These are phyloP conservation scores for Bedellia somnulentella DNA, from an alignment of 2,888 invertebrate species.

Conservation along the genomic window DNA sequence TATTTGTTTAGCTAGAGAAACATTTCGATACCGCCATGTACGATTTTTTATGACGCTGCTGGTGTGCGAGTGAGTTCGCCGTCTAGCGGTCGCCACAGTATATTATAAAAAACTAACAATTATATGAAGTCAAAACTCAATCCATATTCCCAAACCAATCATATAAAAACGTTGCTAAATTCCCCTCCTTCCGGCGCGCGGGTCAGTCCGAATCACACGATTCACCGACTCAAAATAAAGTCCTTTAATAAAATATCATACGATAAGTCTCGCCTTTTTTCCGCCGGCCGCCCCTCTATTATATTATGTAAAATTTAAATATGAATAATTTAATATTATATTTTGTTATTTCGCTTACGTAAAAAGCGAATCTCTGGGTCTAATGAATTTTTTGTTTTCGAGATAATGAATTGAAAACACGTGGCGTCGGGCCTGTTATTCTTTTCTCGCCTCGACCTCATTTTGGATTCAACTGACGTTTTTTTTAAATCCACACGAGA, in stretches of 20 bases:
- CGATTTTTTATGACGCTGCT: too few relatives aligned
- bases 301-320: slow-evolving; percentile 62
- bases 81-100: too few relatives aligned
- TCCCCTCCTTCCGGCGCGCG: slow-evolving; percentile 9
- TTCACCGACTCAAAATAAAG: slow-evolving; percentile 57
- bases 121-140: too few relatives aligned
- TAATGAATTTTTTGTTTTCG: slow-evolving; percentile 61
- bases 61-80: too few relatives aligned
- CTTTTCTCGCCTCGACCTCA: slow-evolving; percentile 38
- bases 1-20: too few relatives aligned
- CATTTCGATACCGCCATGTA: too few relatives aligned
- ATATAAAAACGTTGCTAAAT: too few relatives aligned
- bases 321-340: slow-evolving; percentile 62
- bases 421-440: slow-evolving; percentile 42
- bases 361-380: slow-evolving; percentile 56
- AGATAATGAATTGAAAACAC: slow-evolving; percentile 63
- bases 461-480: slow-evolving; percentile 47
- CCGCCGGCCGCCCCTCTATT: slow-evolving; percentile 44
- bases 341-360: too few relatives aligned
- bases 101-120: too few relatives aligned
- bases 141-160: too few relatives aligned
- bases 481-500: slow-evolving; percentile 10
- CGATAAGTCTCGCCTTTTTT: slow-evolving; percentile 54
- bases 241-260: slow-evolving; percentile 61
- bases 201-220: slow-evolving; percentile 29